Evolutionary conservation across 2,797 vertebrate genomes (phyloP).

Genomic region (Cryptoblepharus egeriae): DNA sequence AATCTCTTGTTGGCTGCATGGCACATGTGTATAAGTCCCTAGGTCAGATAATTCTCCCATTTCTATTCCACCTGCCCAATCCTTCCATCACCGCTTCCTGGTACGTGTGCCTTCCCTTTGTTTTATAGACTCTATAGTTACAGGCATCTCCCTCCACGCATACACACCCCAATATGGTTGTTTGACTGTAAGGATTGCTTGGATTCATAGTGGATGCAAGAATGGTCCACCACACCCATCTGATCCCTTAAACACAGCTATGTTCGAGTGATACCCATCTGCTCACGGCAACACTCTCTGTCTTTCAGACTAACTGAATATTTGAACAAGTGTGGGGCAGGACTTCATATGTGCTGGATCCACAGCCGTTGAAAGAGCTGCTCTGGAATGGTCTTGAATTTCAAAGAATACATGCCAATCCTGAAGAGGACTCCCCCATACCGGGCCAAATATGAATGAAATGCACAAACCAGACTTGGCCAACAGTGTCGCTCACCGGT

Average conservation of each 20-base stretch:
- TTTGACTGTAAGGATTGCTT: neutral
- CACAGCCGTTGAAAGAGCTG: neutral
- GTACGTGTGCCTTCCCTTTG: neutral
- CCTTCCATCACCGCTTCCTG: neutral
- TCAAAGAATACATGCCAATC: conserved; percentile 30
- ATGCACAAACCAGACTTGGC: rapidly evolving
- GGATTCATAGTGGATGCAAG: neutral
- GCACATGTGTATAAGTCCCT: too few relatives aligned
- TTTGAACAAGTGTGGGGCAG: conserved; percentile 54
- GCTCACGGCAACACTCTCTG: neutral
- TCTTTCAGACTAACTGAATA: neutral
- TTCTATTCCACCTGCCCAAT: neutral
- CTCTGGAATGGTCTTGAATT: neutral
- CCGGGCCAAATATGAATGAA: conserved; percentile 7
- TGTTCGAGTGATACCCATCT: neutral
- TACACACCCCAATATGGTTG: neutral
- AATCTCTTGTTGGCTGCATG: neutral
- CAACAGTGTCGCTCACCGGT: neutral
- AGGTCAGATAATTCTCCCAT: neutral
- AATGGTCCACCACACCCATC: neutral
- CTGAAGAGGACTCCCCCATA: neutral
- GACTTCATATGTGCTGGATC: conserved; percentile 5
- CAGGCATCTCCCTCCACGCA: neutral
- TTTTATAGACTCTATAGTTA: neutral
- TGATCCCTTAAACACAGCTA: neutral